Base-by-base conservation (phyloP, 2,113 vertebrate species). In the Proterorhinus semilunaris region DNA sequence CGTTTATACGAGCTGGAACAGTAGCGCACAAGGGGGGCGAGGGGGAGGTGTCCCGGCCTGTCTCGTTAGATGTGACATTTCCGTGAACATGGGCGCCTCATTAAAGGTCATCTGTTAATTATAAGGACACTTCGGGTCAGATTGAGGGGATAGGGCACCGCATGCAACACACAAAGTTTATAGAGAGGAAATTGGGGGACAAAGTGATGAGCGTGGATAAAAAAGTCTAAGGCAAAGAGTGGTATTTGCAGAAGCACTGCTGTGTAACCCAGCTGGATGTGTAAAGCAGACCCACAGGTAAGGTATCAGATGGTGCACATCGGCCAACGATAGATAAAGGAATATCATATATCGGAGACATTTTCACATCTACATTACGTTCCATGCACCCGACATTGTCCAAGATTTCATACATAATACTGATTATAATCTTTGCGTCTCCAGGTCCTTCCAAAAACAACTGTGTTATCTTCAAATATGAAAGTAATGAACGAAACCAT, bases 101-200 rank as follows among this genome's bases (percentile, higher is more conserved):
- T 92, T 91, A 92, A 93, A 93, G 92, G 92, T 92, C 88, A 92
- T 91, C 85, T 87, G 82, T 88, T 93, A 92, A 93, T 93, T 92
- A 91, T 65, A 48, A 74, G 76, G 80, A 93, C 83, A 88, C 75
- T 82, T 59, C 45, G 59, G 86, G 86, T 87, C 75, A 80, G 17
- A 71, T 53, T 0, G 50, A 68, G 78, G 75, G 82, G 75, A 88
- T 62, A 52, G 46, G 77, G 71, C 45, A 66, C 61, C 65, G 71
- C 63, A 64, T 63, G 72, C 74, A 79, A 53, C 21, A 16, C 59
- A 63, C 59, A 71, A 63, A 21, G 16, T 63, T 63, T 63, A 63
- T 13, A 17, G 62, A 63, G 62, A 48, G 62, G 62, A 61, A 61
- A 61, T 61, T n/a, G 48, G 62, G n/a, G 42, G 5, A 63, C 16